phyloP scores from a whole-genome alignment of 2,888 invertebrate species.

The Drosophila borborema region DNA sequence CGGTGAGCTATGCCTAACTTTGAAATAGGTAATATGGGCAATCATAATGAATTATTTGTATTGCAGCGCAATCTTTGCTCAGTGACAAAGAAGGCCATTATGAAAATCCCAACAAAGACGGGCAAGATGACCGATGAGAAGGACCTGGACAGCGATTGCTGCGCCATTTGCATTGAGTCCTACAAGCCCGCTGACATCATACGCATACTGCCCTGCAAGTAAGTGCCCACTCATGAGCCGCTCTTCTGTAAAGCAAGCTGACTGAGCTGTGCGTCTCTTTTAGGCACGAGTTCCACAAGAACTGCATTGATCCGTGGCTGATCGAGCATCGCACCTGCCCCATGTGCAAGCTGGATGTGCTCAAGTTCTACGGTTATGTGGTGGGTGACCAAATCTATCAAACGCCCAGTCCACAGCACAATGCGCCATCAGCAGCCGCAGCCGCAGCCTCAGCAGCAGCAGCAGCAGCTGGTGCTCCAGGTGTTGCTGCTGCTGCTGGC shows the following conservation, averaged over 20 bases:
- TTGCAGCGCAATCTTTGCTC: slow-evolving; percentile 94
- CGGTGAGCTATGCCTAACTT: slow-evolving; percentile 89
- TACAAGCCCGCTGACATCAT: slow-evolving; percentile 95
- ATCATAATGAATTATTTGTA: not conserved
- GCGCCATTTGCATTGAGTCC: slow-evolving; percentile 97
- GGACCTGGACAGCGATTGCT: slow-evolving; percentile 95
- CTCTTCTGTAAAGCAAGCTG: not conserved
- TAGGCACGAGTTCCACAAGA: slow-evolving; percentile 98
- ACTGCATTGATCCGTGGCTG: slow-evolving; percentile 98
- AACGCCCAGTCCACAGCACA: slow-evolving; percentile 82
- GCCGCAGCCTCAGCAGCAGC: slow-evolving; percentile 20
- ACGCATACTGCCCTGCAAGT: slow-evolving; percentile 96
- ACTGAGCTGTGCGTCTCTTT: not conserved
- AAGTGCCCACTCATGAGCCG: slow-evolving; percentile 81
- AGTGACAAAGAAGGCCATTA: slow-evolving; percentile 96
- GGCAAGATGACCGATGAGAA: slow-evolving; percentile 95
- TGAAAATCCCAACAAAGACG: slow-evolving; percentile 96
- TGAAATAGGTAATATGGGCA: not conserved
- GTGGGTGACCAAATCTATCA: slow-evolving; percentile 87
- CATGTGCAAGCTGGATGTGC: slow-evolving; percentile 98
- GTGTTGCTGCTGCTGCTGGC: slow-evolving; percentile 24
- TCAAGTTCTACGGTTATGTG: slow-evolving; percentile 95
- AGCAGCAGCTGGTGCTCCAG: slow-evolving; percentile 14
- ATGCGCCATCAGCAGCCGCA: slow-evolving; percentile 39
- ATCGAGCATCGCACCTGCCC: slow-evolving; percentile 97